These are phyloP conservation scores for Geotrupes spiniger DNA, from an alignment of 2,888 invertebrate species.

Conservation along the genomic window DNA sequence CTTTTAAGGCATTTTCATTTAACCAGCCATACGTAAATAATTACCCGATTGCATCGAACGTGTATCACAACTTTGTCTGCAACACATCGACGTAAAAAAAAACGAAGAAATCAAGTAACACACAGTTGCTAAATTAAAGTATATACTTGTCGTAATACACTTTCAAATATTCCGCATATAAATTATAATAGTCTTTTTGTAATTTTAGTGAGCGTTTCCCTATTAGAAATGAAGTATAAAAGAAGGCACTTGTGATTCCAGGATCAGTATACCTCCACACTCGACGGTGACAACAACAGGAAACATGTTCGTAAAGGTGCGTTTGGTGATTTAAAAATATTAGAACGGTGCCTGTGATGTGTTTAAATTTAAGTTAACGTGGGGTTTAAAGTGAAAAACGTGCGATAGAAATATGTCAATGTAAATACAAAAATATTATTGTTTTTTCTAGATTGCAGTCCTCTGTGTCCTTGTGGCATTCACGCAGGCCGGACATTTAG, in stretches of 20 bases:
- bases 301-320: conserved; percentile 1
- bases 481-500: background rate
- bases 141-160: conserved; percentile 2
- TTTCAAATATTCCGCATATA: conserved; percentile 6
- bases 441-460: background rate
- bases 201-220: conserved; percentile 4
- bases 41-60: background rate
- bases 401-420: too few relatives aligned
- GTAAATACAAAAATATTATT: too few relatives aligned
- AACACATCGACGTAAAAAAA: background rate
- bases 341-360: background rate
- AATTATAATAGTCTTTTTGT: conserved; percentile 1
- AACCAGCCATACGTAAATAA: background rate
- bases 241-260: background rate
- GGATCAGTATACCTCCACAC: background rate
- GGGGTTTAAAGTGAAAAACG: too few relatives aligned
- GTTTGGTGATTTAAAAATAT: conserved; percentile 6
- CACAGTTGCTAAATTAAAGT: background rate
- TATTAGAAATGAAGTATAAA: background rate
- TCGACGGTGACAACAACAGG: background rate
- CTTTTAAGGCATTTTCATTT: background rate
- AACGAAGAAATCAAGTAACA: background rate
- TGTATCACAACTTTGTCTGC: background rate
- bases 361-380: background rate
- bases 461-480: background rate